Evolutionary conservation across 2,888 invertebrate genomes (phyloP), one percentile per base, ranked within the genome.

Genomic region (Aproaerema taeniolella): DNA sequence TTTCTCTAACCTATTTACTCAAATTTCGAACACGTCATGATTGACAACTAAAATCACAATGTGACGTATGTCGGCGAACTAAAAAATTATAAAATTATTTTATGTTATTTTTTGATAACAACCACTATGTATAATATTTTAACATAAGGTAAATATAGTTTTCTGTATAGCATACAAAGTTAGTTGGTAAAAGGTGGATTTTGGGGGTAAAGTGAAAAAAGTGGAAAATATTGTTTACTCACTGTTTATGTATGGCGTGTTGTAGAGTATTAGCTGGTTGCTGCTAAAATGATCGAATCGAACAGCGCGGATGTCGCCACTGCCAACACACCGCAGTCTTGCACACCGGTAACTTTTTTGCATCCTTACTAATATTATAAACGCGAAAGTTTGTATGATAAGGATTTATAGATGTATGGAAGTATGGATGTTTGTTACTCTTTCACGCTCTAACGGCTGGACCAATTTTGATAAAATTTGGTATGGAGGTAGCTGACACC

Each of bases 71-170:
- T 76, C 77, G 76, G 70, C 68, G 62, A 66, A 59, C 53, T 55
- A 67, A 76, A 76, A 74, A 74, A 39, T 68, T 71, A 67, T 69
- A 77, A 78, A 78, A 78, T 69, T 70, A 63, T 55, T 71, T 73
- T 71, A 47, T 69, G 31, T 28, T 32, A 32, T 63, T 67, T 69
- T 80, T 80, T 76, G 66, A 67, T 76, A 74, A 58, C 60, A 65
- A 67, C 61, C 63, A 76, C 55, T 67, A 78, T 80, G 80, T 64
- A 59, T 68, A 65, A 55, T 58, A 61, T 64, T 72, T 71, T 60
- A 52, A 73, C 70, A 68, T 73, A 76, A 80, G 74, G 75, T 78
- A 66, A 63, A 47, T 29, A 26, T 31, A 30, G 42, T 41, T 43
- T 36, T 32, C 47, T 42, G 39, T 38, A 29, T 13, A 39, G 25